phyloP scores from a whole-genome alignment of 1,140 invertebrate species.

The Drosophila pectinifera region DNA sequence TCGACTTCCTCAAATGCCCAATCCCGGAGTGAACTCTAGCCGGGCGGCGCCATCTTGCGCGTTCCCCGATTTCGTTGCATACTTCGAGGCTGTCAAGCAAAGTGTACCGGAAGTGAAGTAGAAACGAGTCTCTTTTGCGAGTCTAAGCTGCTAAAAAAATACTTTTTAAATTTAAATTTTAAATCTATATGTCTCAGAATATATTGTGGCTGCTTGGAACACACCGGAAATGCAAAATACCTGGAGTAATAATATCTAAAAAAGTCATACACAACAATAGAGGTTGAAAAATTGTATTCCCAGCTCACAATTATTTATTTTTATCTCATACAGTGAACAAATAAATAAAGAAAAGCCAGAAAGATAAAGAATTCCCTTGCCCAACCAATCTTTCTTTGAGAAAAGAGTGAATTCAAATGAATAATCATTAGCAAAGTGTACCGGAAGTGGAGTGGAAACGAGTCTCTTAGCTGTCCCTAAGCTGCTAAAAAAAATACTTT shows the following conservation, averaged over 20 bases:
- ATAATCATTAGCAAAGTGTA: conserved; percentile 19
- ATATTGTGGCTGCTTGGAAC: no score
- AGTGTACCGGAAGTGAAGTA: conserved; percentile 20
- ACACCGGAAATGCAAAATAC: no score
- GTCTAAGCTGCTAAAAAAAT: neutral
- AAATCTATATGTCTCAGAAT: no score
- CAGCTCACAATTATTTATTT: no score
- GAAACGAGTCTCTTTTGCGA: neutral
- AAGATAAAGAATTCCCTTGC: no score
- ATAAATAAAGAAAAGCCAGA: accelerated
- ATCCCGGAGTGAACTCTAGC: neutral
- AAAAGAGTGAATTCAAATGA: no score
- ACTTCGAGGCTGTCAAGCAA: conserved; percentile 7
- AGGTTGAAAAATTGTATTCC: no score
- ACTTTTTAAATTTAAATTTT: neutral
- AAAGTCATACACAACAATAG: no score
- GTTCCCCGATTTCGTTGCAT: conserved; percentile 1
- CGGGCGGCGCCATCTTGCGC: conserved; percentile 4
- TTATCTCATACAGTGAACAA: no score
- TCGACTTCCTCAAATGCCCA: neutral
- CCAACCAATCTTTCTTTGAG: no score
- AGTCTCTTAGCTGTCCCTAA: neutral
- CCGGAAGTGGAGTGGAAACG: conserved; percentile 10
- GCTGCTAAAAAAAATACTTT: neutral
- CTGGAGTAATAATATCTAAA: no score